Percentiles rank a stretch among this genome's conserved stretches.
Conservation (phyloP, 35 echinoderm and acorn worm species). For the Holothuria glaberrima region DNA sequence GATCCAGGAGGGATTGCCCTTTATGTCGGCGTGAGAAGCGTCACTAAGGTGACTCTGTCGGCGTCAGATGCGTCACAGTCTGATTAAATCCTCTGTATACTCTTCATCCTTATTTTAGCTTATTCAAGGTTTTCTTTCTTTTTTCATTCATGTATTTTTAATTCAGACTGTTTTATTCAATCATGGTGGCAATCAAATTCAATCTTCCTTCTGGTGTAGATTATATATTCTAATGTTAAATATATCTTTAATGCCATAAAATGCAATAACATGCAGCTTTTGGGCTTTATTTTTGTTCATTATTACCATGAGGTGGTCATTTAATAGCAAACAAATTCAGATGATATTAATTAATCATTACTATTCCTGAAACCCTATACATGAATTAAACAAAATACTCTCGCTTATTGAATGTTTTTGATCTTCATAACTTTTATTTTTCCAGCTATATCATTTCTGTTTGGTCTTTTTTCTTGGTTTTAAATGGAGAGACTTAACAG, state of each 20-base stretch:
- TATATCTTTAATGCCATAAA: neutral
- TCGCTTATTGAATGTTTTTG: neutral
- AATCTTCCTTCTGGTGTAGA: neutral
- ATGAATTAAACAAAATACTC: too few relatives aligned
- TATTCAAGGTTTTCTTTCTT: neutral
- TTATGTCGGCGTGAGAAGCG: constrained; percentile 39
- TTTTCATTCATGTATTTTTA: neutral
- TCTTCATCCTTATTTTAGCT: neutral
- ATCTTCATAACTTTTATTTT: constrained; percentile 1
- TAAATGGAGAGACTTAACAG: constrained; percentile 10
- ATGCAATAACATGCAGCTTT: neutral
- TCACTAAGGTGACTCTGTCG: constrained; percentile 25
- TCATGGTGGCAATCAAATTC: neutral
- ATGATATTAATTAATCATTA: neutral
- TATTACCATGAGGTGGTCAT: neutral
- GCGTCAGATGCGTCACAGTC: constrained; percentile 20
- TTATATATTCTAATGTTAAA: neutral
- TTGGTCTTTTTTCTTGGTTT: neutral
- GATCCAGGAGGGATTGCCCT: constrained; percentile 37
- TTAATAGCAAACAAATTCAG: neutral
- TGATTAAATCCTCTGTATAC: neutral
- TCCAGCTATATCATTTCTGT: neutral
- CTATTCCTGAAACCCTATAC: too few relatives aligned
- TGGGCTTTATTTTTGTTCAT: neutral
- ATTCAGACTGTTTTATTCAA: constrained; percentile 1